These are phyloP conservation scores for Liopterus haemorrhoidalis DNA, from an alignment of 2,888 invertebrate species.

Conservation along the genomic window DNA sequence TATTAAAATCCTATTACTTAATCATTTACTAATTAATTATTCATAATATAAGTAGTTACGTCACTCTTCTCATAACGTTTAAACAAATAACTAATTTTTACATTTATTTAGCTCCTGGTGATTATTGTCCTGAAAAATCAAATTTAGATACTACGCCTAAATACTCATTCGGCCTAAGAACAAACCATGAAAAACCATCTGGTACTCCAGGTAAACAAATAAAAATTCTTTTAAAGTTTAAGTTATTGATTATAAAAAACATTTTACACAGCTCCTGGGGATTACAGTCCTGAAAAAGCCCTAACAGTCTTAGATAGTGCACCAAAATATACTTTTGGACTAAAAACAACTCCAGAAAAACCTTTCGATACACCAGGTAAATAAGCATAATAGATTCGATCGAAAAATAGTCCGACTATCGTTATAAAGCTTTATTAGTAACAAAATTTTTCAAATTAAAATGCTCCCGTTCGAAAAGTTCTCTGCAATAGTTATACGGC, in stretches of 20 bases:
- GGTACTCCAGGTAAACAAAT: conserved; percentile 49
- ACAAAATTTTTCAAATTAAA: too few relatives aligned
- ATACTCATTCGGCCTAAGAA: conserved; percentile 55
- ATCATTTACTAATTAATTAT: too few relatives aligned
- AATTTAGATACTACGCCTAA: conserved; percentile 50
- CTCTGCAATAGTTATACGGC: too few relatives aligned
- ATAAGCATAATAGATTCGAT: too few relatives aligned
- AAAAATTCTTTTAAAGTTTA: conserved; percentile 18
- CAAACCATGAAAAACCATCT: conserved; percentile 48
- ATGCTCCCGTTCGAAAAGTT: too few relatives aligned
- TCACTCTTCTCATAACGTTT: too few relatives aligned
- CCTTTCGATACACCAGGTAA: conserved; percentile 63
- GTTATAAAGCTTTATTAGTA: too few relatives aligned
- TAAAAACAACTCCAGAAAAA: conserved; percentile 59
- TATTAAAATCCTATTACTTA: too few relatives aligned
- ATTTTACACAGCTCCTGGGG: conserved; percentile 63
- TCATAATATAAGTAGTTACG: too few relatives aligned
- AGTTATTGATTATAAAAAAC: conserved; percentile 23
- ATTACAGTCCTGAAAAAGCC: conserved; percentile 75
- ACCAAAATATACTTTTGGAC: conserved; percentile 65
- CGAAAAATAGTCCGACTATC: too few relatives aligned
- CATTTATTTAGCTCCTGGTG: conserved; percentile 44
- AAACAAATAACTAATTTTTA: not conserved
- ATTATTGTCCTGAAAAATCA: conserved; percentile 54
- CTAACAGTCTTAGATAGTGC: conserved; percentile 59